Percentiles rank a stretch among this genome's conserved stretches.
Evolutionary conservation across 2,797 vertebrate species (phyloP).

Genomic region (Mus caroli): DNA sequence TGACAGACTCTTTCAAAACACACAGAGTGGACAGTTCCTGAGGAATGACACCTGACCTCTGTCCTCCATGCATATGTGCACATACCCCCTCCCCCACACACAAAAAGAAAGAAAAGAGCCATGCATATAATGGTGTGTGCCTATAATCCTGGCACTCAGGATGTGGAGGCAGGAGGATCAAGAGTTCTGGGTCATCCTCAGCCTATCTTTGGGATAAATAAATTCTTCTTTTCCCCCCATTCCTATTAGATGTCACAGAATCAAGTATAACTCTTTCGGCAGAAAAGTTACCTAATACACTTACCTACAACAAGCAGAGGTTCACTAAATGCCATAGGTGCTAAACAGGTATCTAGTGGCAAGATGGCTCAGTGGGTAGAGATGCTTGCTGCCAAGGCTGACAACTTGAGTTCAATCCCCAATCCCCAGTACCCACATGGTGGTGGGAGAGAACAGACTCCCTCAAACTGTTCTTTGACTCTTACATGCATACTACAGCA

Average conservation of each 20-base stretch:
- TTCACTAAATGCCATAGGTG: background rate
- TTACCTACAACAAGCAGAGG: background rate
- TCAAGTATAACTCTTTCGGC: background rate
- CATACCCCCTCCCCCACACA: background rate
- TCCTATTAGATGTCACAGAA: background rate
- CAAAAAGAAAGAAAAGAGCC: background rate
- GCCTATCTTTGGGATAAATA: background rate
- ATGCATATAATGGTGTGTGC: too few relatives aligned
- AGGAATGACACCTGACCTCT: background rate
- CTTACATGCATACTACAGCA: too few relatives aligned
- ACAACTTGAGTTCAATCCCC: background rate
- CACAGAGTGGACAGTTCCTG: background rate
- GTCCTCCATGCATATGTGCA: background rate
- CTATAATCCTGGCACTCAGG: background rate
- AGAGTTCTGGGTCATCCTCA: background rate
- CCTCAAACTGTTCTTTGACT: too few relatives aligned
- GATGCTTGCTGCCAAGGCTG: too few relatives aligned
- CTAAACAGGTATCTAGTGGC: background rate
- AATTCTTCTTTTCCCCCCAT: background rate
- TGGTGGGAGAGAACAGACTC: background rate
- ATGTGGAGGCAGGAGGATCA: background rate
- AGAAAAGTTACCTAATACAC: background rate
- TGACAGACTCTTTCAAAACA: background rate
- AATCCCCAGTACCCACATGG: background rate
- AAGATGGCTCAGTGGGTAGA: background rate